Evolutionary conservation across 2,797 vertebrate species (phyloP).

Genomic region (Pseudotriccus pelzelni): DNA sequence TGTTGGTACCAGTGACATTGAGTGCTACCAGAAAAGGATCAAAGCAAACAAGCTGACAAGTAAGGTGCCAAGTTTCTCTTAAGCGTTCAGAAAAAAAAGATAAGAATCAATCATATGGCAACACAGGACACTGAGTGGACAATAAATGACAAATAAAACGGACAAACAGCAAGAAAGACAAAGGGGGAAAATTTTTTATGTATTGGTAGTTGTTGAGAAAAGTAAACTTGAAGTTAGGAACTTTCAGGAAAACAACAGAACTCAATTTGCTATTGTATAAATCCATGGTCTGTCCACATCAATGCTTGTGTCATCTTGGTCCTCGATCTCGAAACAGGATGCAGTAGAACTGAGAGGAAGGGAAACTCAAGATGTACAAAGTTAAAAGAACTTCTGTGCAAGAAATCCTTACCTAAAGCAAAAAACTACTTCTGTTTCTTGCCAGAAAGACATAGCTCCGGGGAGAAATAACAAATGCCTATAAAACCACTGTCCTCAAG

Average conservation of each 20-base stretch:
- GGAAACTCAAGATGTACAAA: not conserved
- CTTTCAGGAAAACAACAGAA: not conserved
- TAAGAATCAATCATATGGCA: not conserved
- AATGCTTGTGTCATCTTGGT: not conserved
- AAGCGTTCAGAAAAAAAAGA: not conserved
- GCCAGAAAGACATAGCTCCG: not conserved
- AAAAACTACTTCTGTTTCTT: not conserved
- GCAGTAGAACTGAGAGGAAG: not conserved
- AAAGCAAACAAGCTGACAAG: not conserved
- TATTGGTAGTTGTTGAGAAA: not conserved
- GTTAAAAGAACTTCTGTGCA: not conserved
- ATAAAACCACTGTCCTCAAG: not conserved
- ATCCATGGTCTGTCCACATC: not conserved
- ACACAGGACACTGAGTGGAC: not conserved
- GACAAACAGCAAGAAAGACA: not conserved
- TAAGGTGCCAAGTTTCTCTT: not conserved
- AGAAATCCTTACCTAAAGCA: not conserved
- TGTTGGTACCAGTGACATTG: not conserved
- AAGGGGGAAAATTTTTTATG: rapidly evolving
- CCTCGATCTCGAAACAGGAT: not conserved
- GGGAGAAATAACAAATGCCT: not conserved
- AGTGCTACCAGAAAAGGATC: not conserved
- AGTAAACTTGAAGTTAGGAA: not conserved
- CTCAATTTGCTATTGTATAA: not conserved
- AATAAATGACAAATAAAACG: not conserved